phyloP scores from a whole-genome alignment of 1,140 invertebrate species.

The Neodiprion virginianus region DNA sequence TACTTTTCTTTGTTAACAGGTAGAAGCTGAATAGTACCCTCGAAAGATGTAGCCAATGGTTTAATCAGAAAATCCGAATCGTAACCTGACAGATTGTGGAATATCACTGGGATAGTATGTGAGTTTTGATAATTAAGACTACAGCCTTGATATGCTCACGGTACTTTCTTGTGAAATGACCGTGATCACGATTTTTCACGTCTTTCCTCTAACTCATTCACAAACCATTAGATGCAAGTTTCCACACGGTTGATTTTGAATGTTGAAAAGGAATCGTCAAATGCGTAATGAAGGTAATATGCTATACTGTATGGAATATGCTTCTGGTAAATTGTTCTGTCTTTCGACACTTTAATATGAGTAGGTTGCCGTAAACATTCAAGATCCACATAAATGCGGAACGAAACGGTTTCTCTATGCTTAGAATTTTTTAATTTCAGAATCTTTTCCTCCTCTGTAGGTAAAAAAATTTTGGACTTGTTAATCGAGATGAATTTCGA shows the following conservation, averaged over 20 bases:
- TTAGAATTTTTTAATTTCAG: slow-evolving; percentile 32
- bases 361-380: not conserved
- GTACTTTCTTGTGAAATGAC: slow-evolving; percentile 15
- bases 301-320: slow-evolving; percentile 48
- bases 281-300: slow-evolving; percentile 50
- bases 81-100: slow-evolving; percentile 41
- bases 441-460: slow-evolving; percentile 19
- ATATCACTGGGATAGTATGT: no score
- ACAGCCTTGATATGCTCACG: no score
- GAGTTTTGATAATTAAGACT: no score
- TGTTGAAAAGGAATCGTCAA: slow-evolving; percentile 43
- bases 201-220: slow-evolving; percentile 33
- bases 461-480: slow-evolving; percentile 13
- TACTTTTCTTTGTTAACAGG: slow-evolving; percentile 31
- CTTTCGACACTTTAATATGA: not conserved
- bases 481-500: slow-evolving; percentile 9
- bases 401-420: slow-evolving; percentile 6
- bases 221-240: slow-evolving; percentile 45
- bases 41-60: no score
- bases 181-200: slow-evolving; percentile 42
- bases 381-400: slow-evolving; percentile 30
- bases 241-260: slow-evolving; percentile 39
- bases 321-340: slow-evolving; percentile 41
- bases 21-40: no score
- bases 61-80: no score